phyloP scores from a whole-genome alignment of 2,888 invertebrate genomes.

The Liodrosophila aerea region DNA sequence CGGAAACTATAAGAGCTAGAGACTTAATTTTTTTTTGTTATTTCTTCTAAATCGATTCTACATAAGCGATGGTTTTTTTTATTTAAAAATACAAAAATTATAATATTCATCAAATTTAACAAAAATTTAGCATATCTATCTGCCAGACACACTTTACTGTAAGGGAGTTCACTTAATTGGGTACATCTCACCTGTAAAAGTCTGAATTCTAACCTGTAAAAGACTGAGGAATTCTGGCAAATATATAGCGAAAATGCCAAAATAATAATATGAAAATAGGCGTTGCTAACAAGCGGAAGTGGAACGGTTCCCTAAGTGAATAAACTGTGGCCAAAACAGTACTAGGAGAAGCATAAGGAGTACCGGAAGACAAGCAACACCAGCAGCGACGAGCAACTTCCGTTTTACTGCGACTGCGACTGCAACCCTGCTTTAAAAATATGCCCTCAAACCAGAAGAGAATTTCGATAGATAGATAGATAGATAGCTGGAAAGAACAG shows the following conservation, averaged over 20 bases:
- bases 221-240: conserved; percentile 20
- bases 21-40: no score
- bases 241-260: conserved; percentile 5
- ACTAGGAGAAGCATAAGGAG: conserved; percentile 1
- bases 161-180: conserved; percentile 48
- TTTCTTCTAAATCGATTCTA: no score
- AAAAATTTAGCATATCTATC: no score
- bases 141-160: no score
- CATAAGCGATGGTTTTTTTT: no score
- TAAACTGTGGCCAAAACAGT: conserved; percentile 61
- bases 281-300: conserved; percentile 60
- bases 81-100: no score
- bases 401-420: conserved; percentile 37
- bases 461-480: neutral
- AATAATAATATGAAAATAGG: conserved; percentile 12
- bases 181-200: conserved; percentile 37
- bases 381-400: conserved; percentile 50
- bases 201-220: conserved; percentile 38
- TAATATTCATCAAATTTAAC: no score
- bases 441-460: neutral
- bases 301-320: conserved; percentile 65
- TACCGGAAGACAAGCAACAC: conserved; percentile 26
- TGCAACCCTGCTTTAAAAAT: conserved; percentile 33
- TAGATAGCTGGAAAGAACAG: neutral
- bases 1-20: no score